Evolutionary conservation across 1,140 invertebrate genomes (phyloP), one percentile per base, ranked within the genome.

Genomic region (Psix sp.): DNA sequence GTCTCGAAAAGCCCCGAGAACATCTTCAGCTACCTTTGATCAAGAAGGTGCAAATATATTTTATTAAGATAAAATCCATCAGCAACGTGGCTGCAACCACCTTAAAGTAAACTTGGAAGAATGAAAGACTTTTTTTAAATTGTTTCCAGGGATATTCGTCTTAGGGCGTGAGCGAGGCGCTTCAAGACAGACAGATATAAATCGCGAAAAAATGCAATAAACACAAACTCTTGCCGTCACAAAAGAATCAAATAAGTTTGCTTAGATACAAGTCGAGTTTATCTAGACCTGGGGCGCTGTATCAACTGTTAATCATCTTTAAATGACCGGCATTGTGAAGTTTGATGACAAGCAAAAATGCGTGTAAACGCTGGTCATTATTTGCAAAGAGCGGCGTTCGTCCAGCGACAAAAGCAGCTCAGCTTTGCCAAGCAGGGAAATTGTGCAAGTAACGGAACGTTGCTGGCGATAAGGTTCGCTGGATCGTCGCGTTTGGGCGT

Each of bases 291-390:
- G 17, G 36, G 52, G 36, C 33, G 59, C 35, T 15, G 3, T 54
- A 63, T 57, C 57, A 66, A 66, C 48, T 60, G 52, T 73, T 65
- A 66, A 59, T 63, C 54, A 42, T 66, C 18, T 33, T 60, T 54
- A 57, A 60, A 36, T 36, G 26, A 9, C 10, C 24, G 13, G 31
- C 43, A 36, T 52, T 52, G 54, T 52, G 31, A 52, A 26, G 35
- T n/a, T 10, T n/a, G 17, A 66, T 74, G 70, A 74, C 70, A 40
- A 42, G 62, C 56, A 38, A 62, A 62, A 70, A 43, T 56, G 35
- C 36, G 45, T 33, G 42, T 48, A 62, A 68, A 62, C 49, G 35
- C 35, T 31, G 6, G 26, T 43, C 24, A 62, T 67, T 60, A 65
- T 66, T 74, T 48, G 67, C 52, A 20, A 42, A 10, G n/a, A 36